Base-by-base conservation (phyloP, 2,113 vertebrate genomes). In the Lagopus muta region DNA sequence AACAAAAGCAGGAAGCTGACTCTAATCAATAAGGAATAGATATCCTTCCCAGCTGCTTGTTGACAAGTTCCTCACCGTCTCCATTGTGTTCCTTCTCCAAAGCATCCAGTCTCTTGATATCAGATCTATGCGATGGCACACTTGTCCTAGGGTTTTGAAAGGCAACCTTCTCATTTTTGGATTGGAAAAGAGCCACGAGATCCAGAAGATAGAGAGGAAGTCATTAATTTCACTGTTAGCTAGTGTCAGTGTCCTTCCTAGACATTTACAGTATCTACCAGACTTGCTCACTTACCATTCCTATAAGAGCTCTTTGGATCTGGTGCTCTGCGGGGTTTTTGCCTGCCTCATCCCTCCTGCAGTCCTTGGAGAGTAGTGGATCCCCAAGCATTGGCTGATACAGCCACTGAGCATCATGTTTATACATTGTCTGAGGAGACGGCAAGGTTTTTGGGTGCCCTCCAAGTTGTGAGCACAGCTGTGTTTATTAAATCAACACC, bases 1-100 rank as follows among this genome's bases (percentile, higher is more conserved):
- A 96, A 97, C 94, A 97, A 96, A 97, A 91, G 89, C 54, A 94
- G 96, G 96, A 96, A 96, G 88, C 54, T 81, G 66, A 80, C 54
- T 81, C 28, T 47, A 83, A 78, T 92, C 82, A 86, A 24, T 76
- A 83, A 94, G 76, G 87, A 93, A 50, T 89, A 91, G 88, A 83
- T 95, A 73, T 95, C 88, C 86, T 94, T 94, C 66, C 73, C 77
- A 94, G 82, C 80, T 91, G 92, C 47, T 79, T 94, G 93, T 76
- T 95, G 94, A 89, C 95, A 94, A 87, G 43, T 61, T 93, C 70
- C 30, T 30, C 60, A 11, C n/a, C 30, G 21, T 34, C 75, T 85
- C 64, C 62, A 36, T 65, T 73, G 69, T 81, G 20, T 55, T 81
- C 38, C 43, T 20, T 47, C n/a, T 55, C 17, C 43, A 45, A 2